Base-by-base conservation (phyloP, 2,888 invertebrate species). In the Mesoligia furuncula region DNA sequence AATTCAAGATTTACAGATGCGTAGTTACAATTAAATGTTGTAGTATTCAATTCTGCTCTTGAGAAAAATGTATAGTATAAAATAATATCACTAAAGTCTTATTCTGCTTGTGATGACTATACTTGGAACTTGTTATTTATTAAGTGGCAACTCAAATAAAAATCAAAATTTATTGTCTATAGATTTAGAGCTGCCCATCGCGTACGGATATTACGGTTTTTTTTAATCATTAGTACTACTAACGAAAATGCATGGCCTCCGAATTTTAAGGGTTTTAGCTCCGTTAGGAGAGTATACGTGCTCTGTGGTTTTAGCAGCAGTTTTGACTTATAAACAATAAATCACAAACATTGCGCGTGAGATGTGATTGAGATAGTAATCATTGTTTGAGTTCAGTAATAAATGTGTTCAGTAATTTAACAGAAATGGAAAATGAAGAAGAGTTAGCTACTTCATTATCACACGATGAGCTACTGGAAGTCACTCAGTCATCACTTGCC, bases 401-500 rank as follows among this genome's bases (percentile, higher is more conserved):
- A n/a, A n/a, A n/a, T n/a, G n/a, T n/a, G 27, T 31, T 31, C 48
- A 17, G 17, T 31, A 24, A 68, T 36, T 9, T 7, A 36, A 36
- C 24, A 39, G 15, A 45, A 66, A 92, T 92, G 91, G 90, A 93
- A 66, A 80, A 88, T 67, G 86, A 92, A 42, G 92, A 91, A 77
- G 90, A 93, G 70, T 85, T 93, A 76, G 93, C 93, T 11, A 91
- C 87, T 72, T 91, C 92, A 67, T 93, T 98, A 80, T 96, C 97
- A 54, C 98, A 98, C 86, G 97, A 97, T 88, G 97, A 98, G 90
- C 93, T 98, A 70, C 92, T 97, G 80, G 97, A 97, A 94, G 95
- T 98, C 62, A 98, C 98, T 0, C 96, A 97, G 81, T 97, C 97
- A 72, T 97, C 97, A 31, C 92, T 98, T 36, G 94, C 96, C 80